Percentiles rank a stretch among this genome's conserved stretches.
These are phyloP conservation scores for Trigoniulus corallinus DNA, from an alignment of 1,140 invertebrate genomes.

Conservation along the genomic window DNA sequence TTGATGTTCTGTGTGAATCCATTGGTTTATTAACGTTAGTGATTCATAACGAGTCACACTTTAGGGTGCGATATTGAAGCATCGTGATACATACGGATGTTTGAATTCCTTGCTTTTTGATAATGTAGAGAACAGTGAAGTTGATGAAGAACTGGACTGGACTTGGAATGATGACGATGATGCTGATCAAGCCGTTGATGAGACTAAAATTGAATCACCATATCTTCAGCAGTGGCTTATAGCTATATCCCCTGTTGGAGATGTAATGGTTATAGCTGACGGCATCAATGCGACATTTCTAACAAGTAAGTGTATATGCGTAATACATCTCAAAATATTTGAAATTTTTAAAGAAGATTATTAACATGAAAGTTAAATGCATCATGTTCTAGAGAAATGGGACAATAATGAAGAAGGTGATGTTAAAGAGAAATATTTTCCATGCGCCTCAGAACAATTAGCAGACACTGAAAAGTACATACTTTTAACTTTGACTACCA, in stretches of 20 bases:
- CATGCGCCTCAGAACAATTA: constrained; percentile 7
- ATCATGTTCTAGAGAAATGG: constrained; percentile 28
- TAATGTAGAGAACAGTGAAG: not conserved
- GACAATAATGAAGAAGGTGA: constrained; percentile 30
- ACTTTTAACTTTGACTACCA: not conserved
- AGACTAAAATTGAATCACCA: constrained; percentile 13
- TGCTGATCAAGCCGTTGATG: constrained; percentile 5
- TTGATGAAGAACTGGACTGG: not conserved
- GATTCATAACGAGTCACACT: too few species aligned
- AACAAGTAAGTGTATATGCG: constrained; percentile 33
- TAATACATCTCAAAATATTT: constrained; percentile 2
- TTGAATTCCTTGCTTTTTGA: not conserved
- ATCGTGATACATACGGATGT: not conserved
- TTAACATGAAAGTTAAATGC: constrained; percentile 5
- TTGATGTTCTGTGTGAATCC: too few species aligned
- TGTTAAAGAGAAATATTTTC: constrained; percentile 18
- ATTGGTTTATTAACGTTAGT: too few species aligned
- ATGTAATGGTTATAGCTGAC: constrained; percentile 48
- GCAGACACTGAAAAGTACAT: not conserved
- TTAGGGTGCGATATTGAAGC: too few species aligned
- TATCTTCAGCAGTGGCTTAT: constrained; percentile 55
- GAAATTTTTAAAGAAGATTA: constrained; percentile 17
- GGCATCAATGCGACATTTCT: constrained; percentile 45
- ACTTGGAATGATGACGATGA: constrained; percentile 8
- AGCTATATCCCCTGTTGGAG: constrained; percentile 53